These are phyloP conservation scores for Mamestra brassicae DNA, from an alignment of 2,888 invertebrate genomes.

Conservation along the genomic window DNA sequence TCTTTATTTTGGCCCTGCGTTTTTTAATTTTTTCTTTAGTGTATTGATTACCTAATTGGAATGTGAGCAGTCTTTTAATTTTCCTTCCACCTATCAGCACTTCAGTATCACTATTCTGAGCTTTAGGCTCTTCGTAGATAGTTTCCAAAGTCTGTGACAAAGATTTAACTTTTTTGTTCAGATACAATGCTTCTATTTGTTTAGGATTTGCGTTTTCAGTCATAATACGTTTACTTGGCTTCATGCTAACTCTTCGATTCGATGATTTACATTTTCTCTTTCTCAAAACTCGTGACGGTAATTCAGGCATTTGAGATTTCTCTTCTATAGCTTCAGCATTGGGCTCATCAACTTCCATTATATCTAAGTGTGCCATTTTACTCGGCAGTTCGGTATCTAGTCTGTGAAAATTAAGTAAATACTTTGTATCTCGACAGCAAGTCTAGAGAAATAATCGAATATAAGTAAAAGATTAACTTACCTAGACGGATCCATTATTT, in stretches of 20 bases:
- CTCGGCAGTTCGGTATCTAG: slow-evolving; percentile 83
- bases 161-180: slow-evolving; percentile 90
- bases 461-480: slow-evolving; percentile 60
- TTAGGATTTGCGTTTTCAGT: slow-evolving; percentile 83
- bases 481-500: slow-evolving; percentile 76
- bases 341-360: slow-evolving; percentile 83
- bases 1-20: slow-evolving; percentile 91
- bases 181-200: slow-evolving; percentile 90
- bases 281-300: slow-evolving; percentile 79
- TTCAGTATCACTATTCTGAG: slow-evolving; percentile 80
- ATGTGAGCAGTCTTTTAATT: slow-evolving; percentile 91
- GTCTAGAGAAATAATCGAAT: not conserved
- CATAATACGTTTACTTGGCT: slow-evolving; percentile 84
- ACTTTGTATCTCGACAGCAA: slow-evolving; percentile 5
- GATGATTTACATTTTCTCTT: slow-evolving; percentile 84
- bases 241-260: slow-evolving; percentile 88
- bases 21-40: slow-evolving; percentile 91
- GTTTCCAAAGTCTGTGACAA: slow-evolving; percentile 91
- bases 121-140: slow-evolving; percentile 92
- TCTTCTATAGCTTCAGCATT: slow-evolving; percentile 63
- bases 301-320: slow-evolving; percentile 69
- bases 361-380: slow-evolving; percentile 88
- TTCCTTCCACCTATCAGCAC: slow-evolving; percentile 89
- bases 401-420: slow-evolving; percentile 71
- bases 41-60: slow-evolving; percentile 87